These are phyloP conservation scores for Champsocephalus gunnari DNA, from an alignment of 2,797 vertebrate genomes.

Conservation along the genomic window DNA sequence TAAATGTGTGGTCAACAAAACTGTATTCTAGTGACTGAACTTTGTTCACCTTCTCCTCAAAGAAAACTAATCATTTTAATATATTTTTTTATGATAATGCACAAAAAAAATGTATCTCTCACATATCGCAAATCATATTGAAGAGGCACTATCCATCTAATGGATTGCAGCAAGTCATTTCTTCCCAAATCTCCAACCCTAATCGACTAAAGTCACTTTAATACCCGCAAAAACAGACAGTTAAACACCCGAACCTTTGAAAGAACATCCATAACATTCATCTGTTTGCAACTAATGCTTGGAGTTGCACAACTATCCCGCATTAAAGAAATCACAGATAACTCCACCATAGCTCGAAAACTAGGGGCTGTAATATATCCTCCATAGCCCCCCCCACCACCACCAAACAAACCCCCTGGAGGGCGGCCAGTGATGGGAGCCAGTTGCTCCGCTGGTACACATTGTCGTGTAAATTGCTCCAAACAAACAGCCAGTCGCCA, in stretches of 20 bases:
- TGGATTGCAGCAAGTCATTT: no score
- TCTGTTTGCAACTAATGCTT: conserved; percentile 10
- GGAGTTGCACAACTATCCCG: conserved; percentile 17
- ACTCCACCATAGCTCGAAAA: conserved; percentile 27
- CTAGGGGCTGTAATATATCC: conserved; percentile 51
- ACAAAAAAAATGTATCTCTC: no score
- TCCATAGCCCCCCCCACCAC: conserved; percentile 8
- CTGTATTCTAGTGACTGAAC: no score
- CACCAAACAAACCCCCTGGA: conserved; percentile 60
- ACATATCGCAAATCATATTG: no score
- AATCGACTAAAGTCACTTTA: conserved; percentile 3
- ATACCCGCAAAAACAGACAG: not conserved
- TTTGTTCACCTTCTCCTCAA: no score
- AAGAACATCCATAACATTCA: no score
- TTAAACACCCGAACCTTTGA: no score
- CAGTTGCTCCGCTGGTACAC: conserved; percentile 55
- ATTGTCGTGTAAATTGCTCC: conserved; percentile 69
- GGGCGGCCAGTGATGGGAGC: conserved; percentile 47
- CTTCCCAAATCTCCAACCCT: no score
- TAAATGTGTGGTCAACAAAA: no score
- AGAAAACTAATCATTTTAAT: no score
- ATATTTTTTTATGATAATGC: no score
- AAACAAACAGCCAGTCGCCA: conserved; percentile 76
- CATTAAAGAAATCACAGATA: conserved; percentile 15
- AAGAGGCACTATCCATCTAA: no score